A percentile compares a stretch with the other conserved stretches of the same genome.
These are phyloP conservation scores for Trichoplusia ni DNA, from an alignment of 1,140 invertebrate species.

Conservation along the genomic window DNA sequence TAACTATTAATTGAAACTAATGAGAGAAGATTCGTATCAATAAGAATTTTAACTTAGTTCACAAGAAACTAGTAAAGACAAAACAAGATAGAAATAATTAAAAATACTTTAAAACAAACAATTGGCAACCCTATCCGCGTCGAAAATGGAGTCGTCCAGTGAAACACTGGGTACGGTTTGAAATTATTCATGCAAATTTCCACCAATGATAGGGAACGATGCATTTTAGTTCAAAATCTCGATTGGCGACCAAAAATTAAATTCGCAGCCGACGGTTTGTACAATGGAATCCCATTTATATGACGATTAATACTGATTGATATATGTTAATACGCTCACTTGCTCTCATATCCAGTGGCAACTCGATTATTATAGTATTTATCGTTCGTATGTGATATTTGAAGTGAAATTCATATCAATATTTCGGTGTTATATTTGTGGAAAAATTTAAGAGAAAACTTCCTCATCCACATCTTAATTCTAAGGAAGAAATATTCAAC, in stretches of 20 bases:
- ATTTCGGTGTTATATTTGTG: neutral
- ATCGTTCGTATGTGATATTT: neutral
- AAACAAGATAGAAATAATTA: no score
- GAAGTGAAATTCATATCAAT: neutral
- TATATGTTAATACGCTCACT: constrained; percentile 13
- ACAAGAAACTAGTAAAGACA: no score
- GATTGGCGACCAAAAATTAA: constrained; percentile 24
- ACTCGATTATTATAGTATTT: constrained; percentile 1
- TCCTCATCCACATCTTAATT: no score
- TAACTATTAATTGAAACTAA: no score
- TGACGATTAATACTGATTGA: constrained; percentile 14
- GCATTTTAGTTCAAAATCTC: constrained; percentile 30
- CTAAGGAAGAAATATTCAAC: no score
- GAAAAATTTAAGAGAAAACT: no score
- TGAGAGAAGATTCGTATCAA: no score
- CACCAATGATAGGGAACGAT: constrained; percentile 26
- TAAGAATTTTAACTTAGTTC: no score
- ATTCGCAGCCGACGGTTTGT: neutral
- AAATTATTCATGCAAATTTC: constrained; percentile 38
- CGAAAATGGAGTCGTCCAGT: constrained; percentile 27
- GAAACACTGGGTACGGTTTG: constrained; percentile 26
- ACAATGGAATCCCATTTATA: constrained; percentile 9
- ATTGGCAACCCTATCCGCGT: neutral
- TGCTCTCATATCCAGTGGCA: neutral
- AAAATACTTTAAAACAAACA: no score